Evolutionary conservation across 2,888 invertebrate genomes (phyloP).

Genomic region (Dioctria linearis): DNA sequence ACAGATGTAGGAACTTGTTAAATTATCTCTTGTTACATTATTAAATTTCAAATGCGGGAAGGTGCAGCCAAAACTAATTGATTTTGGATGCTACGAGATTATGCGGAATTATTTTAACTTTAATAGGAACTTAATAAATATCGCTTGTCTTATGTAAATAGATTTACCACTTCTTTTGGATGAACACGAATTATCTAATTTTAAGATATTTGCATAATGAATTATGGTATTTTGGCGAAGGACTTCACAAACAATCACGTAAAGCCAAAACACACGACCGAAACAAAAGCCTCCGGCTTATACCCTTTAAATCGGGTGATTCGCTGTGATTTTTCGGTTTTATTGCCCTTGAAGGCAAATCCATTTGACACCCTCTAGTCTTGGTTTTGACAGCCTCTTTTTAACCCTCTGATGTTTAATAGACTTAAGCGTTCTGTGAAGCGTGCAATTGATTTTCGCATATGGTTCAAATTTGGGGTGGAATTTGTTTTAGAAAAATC

Average conservation of each 20-base stretch:
- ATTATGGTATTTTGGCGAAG: constrained; percentile 4
- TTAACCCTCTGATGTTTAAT: constrained; percentile 41
- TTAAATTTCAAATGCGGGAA: background rate
- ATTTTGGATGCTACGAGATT: too few relatives aligned
- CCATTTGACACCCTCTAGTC: constrained; percentile 57
- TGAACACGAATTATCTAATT: background rate
- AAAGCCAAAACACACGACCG: constrained; percentile 31
- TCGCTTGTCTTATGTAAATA: too few relatives aligned
- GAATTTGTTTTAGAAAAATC: background rate
- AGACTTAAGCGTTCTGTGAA: constrained; percentile 34
- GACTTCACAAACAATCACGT: constrained; percentile 26
- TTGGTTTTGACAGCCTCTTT: constrained; percentile 48
- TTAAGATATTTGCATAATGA: constrained; percentile 26
- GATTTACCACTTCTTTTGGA: too few relatives aligned
- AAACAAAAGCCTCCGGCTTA: constrained; percentile 21
- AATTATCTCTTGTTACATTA: constrained; percentile 4
- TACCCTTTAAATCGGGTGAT: constrained; percentile 23
- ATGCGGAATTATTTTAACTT: too few relatives aligned
- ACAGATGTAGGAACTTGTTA: constrained; percentile 1
- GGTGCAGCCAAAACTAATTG: too few relatives aligned
- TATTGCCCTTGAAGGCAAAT: constrained; percentile 55
- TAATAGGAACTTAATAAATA: too few relatives aligned
- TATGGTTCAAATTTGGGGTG: background rate
- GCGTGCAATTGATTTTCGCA: constrained; percentile 44
- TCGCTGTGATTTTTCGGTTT: constrained; percentile 47